phyloP scores from a whole-genome alignment of 2,888 invertebrate species.

The Crepidodera aurea region DNA sequence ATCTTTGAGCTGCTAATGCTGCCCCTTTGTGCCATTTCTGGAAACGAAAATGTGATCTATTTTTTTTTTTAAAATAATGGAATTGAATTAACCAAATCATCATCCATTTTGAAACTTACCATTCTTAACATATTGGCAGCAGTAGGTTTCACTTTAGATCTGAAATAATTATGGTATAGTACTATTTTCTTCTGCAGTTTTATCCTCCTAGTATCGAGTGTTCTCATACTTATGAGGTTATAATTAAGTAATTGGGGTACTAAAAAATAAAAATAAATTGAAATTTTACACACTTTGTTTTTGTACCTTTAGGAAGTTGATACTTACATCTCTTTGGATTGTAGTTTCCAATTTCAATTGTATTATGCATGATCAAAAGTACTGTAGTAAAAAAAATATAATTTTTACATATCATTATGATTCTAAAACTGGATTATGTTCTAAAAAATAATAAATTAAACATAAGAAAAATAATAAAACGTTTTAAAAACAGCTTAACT shows the following conservation, averaged over 20 bases:
- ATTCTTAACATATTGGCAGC: slow-evolving; percentile 84
- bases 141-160: slow-evolving; percentile 75
- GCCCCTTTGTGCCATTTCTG: slow-evolving; percentile 79
- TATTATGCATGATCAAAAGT: slow-evolving; percentile 23
- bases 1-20: slow-evolving; percentile 75
- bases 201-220: slow-evolving; percentile 66
- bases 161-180: slow-evolving; percentile 78
- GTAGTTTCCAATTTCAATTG: slow-evolving; percentile 39
- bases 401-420: slow-evolving; percentile 18
- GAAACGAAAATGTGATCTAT: slow-evolving; percentile 45
- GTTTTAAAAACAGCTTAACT: too few species aligned
- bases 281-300: too few species aligned
- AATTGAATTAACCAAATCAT: too few species aligned
- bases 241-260: not conserved
- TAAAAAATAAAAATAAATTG: slow-evolving; percentile 4
- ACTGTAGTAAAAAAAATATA: slow-evolving; percentile 11
- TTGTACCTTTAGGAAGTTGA: too few species aligned
- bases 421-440: too few species aligned
- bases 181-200: slow-evolving; percentile 77
- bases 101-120: slow-evolving; percentile 58
- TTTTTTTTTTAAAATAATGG: too few species aligned
- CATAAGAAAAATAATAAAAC: too few species aligned
- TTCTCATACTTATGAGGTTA: slow-evolving; percentile 65
- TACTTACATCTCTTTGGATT: slow-evolving; percentile 47
- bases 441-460: too few species aligned